Conservation (phyloP, 2,113 vertebrate genomes). For the Proteles cristata region DNA sequence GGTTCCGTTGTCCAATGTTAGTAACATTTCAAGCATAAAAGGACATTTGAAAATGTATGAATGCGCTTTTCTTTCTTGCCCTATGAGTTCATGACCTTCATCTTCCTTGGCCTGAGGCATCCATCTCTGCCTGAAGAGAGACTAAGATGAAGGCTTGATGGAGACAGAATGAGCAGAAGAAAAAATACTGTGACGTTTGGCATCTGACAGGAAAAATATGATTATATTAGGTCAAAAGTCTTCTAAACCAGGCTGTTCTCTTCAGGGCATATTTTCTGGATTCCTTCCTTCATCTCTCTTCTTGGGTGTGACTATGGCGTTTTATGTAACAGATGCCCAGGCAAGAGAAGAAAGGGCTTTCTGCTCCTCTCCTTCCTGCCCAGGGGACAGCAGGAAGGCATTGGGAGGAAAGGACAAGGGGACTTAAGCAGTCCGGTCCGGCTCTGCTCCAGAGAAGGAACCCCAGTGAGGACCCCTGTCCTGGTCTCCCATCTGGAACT, state of each 20-base stretch:
- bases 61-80: slow-evolving; percentile 8
- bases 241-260: neutral
- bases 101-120: neutral
- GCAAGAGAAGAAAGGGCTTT: neutral
- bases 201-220: neutral
- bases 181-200: neutral
- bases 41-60: neutral
- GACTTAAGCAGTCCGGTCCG: neutral
- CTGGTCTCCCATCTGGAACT: neutral
- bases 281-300: neutral
- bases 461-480: neutral
- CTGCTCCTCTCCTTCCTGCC: neutral
- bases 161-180: neutral
- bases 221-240: neutral
- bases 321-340: neutral
- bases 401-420: neutral
- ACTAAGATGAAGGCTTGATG: neutral
- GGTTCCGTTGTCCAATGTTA: neutral
- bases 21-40: neutral
- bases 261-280: neutral
- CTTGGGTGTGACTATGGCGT: neutral
- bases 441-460: neutral
- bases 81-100: neutral
- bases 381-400: neutral
- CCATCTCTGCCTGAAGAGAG: neutral